phyloP scores from a whole-genome alignment of 2,113 vertebrate species.

The Coturnix japonica region DNA sequence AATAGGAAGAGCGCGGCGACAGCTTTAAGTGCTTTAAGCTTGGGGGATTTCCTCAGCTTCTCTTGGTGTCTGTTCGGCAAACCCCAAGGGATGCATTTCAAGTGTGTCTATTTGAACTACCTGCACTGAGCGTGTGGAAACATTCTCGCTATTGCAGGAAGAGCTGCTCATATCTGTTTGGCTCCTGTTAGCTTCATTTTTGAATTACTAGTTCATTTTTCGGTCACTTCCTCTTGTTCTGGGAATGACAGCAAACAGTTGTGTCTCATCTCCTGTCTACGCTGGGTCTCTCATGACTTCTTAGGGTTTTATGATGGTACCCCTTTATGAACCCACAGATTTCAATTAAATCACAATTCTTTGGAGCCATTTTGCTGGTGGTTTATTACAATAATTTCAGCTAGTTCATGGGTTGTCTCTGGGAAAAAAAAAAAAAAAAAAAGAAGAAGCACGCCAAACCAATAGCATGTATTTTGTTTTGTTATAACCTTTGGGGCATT shows the following conservation, averaged over 20 bases:
- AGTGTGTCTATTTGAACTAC: neutral
- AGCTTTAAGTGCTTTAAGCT: neutral
- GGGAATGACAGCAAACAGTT: neutral
- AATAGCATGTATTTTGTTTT: neutral
- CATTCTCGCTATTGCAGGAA: neutral
- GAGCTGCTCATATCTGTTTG: neutral
- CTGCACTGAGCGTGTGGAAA: fast-evolving
- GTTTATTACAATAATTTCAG: neutral
- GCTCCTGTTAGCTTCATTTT: neutral
- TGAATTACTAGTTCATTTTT: neutral
- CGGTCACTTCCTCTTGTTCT: neutral
- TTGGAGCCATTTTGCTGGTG: neutral
- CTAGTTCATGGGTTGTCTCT: neutral
- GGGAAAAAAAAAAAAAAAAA: neutral
- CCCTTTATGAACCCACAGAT: neutral
- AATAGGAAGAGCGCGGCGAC: neutral
- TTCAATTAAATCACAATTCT: neutral
- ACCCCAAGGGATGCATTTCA: too few species aligned
- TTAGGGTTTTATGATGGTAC: neutral
- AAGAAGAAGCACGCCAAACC: too few species aligned
- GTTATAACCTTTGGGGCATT: neutral
- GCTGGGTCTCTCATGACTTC: neutral
- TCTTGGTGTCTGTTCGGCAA: neutral
- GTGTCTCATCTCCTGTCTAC: neutral
- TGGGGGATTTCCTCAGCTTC: neutral